Evolutionary conservation across 2,113 vertebrate genomes (phyloP).

Genomic region (Psilopogon haemacephalus): DNA sequence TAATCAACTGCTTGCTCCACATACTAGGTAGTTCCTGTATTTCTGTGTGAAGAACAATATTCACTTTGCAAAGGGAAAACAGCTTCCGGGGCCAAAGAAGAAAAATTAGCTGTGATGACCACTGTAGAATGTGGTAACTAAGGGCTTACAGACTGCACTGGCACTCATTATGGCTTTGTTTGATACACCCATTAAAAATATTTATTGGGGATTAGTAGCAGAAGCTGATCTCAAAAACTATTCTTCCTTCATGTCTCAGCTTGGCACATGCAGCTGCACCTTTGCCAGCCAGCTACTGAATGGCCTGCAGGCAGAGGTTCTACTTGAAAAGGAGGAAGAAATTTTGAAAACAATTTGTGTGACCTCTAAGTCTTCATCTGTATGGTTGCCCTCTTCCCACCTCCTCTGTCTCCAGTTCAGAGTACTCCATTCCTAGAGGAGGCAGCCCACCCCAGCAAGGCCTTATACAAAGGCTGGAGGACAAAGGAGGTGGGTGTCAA

Average conservation of each 20-base stretch:
- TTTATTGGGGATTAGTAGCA: not conserved
- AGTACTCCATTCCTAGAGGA: not conserved
- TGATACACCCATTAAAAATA: not conserved
- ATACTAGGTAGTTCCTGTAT: not conserved
- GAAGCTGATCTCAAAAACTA: not conserved
- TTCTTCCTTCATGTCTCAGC: not conserved
- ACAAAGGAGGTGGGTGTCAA: fast-evolving
- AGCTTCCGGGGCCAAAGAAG: not conserved
- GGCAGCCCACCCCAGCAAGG: not conserved
- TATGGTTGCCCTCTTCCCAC: not conserved
- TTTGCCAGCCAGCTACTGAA: not conserved
- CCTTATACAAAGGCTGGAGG: not conserved
- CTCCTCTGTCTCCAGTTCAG: not conserved
- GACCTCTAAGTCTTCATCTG: not conserved
- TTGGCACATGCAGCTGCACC: not conserved
- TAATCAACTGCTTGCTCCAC: conserved; percentile 45
- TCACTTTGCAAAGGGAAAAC: not conserved
- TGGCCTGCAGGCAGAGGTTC: not conserved
- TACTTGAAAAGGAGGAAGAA: not conserved
- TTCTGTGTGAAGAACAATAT: conserved; percentile 2
- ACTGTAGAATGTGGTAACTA: not conserved
- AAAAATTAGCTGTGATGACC: not conserved
- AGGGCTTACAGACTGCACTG: not conserved
- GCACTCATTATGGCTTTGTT: not conserved
- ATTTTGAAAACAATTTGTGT: not conserved